These are phyloP conservation scores for Teleogryllus occipitalis DNA, from an alignment of 1,140 invertebrate species.

Conservation along the genomic window DNA sequence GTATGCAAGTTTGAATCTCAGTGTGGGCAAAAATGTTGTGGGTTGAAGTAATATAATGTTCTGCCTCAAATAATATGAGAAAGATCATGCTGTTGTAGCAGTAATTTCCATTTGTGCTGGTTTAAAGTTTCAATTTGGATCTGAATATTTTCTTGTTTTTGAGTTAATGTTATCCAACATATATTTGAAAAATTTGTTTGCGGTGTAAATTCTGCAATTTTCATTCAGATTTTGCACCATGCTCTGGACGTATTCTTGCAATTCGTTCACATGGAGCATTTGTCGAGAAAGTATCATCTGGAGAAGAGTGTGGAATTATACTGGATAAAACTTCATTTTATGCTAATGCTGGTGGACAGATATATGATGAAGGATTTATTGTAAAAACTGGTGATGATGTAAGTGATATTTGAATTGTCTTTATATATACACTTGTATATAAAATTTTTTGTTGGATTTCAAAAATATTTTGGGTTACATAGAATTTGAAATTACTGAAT, in stretches of 20 bases:
- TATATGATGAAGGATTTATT: constrained; percentile 94
- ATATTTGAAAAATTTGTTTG: neutral
- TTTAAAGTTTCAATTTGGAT: neutral
- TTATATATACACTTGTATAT: neutral
- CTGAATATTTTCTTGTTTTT: neutral
- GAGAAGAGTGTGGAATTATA: constrained; percentile 86
- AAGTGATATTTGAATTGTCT: constrained; percentile 18
- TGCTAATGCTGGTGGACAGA: constrained; percentile 97
- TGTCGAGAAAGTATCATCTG: constrained; percentile 71
- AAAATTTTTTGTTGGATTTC: neutral
- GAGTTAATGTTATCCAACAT: neutral
- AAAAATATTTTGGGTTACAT: neutral
- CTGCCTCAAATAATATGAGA: too few relatives aligned
- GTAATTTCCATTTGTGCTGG: neutral
- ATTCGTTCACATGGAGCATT: constrained; percentile 74
- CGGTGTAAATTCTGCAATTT: constrained; percentile 5
- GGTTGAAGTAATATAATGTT: too few relatives aligned
- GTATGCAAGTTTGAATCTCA: too few relatives aligned
- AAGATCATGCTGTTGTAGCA: neutral
- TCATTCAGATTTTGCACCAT: constrained; percentile 47
- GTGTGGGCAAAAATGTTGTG: too few relatives aligned
- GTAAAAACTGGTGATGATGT: constrained; percentile 76
- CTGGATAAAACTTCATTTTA: constrained; percentile 93
- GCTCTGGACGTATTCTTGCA: constrained; percentile 58
- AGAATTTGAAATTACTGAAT: neutral